Evolutionary conservation across 2,888 invertebrate species (phyloP).

Genomic region (Leptinotarsa haldemani): DNA sequence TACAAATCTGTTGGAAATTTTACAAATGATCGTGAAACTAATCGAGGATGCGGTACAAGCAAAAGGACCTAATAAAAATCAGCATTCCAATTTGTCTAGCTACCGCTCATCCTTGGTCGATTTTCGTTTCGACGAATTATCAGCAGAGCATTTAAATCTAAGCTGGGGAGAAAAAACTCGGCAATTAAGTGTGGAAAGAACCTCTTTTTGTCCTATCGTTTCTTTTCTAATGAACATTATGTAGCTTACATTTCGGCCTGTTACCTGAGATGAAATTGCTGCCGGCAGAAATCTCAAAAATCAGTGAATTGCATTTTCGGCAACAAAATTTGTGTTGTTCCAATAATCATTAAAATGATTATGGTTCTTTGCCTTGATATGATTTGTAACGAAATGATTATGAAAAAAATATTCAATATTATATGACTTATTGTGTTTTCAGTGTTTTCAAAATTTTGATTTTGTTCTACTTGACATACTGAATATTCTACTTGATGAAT

Average conservation of each 20-base stretch:
- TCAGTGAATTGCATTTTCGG: too few relatives aligned
- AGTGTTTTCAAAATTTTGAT: too few relatives aligned
- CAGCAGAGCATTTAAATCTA: constrained; percentile 11
- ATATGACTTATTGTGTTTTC: too few relatives aligned
- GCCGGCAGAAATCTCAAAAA: constrained; percentile 44
- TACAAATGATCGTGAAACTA: too few relatives aligned
- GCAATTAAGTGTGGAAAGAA: constrained; percentile 25
- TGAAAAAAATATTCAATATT: too few relatives aligned
- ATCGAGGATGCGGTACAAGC: background rate
- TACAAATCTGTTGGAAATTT: too few relatives aligned
- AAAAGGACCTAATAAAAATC: background rate
- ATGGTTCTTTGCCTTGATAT: too few relatives aligned
- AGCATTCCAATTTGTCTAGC: constrained; percentile 1
- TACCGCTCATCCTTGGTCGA: background rate
- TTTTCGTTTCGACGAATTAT: constrained; percentile 18
- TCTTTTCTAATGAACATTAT: constrained; percentile 46
- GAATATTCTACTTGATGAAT: too few relatives aligned
- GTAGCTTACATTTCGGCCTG: constrained; percentile 32
- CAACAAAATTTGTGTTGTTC: too few relatives aligned
- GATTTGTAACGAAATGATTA: too few relatives aligned
- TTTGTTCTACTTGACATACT: too few relatives aligned
- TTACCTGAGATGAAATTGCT: constrained; percentile 42
- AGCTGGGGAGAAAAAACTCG: constrained; percentile 25
- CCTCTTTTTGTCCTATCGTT: constrained; percentile 21
- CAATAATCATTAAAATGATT: too few relatives aligned